Base-by-base conservation (phyloP, 2,113 vertebrate species). In the Nematolebias whitei region DNA sequence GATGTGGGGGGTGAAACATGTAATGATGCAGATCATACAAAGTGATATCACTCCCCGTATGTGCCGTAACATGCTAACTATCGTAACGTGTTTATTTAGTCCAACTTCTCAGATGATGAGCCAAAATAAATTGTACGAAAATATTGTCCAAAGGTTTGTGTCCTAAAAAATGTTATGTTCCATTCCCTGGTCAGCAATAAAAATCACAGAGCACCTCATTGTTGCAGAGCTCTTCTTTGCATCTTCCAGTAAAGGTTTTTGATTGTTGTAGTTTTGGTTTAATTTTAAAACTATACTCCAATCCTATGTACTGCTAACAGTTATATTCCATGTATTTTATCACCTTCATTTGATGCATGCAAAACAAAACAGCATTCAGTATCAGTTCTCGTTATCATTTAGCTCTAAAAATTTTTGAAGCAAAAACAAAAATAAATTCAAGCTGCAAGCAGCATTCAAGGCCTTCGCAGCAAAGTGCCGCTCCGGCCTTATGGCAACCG, bases 21-120 rank as follows among this genome's bases (percentile, higher is more conserved):
- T 45, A 8, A n/a, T 3, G 8, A 2, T 47, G 43, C 18, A 71
- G 16, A 35, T 35, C 9, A 35, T 35, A 57, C 12, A 1, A 18
- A 49, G 24, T 2, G 12, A 61, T 39, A 14, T 22, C 54, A 44
- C 50, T 6, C 20, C 2, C 20, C 68, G 26, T 32, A 12, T 5
- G 26, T 54, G 44, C 35, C 45, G 55, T 59, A 54, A 66, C 43
- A 47, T 54, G 29, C 10, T 63, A 39, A 49, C 8, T 26, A 44
- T 18, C 35, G 20, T 44, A 32, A 64, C 9, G 10, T 35, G 32
- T 35, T 35, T 1, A 10, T 8, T 35, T 35, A 8, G 9, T 35
- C 32, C 9, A 35, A 6, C 1, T 35, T 10, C 32, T 9, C 32
- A 35, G 32, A 8, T 4, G 10, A 35, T 35, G 9, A 35, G 9